Conservation (phyloP, 2,888 invertebrate species). For the Corbicula japonica region DNA sequence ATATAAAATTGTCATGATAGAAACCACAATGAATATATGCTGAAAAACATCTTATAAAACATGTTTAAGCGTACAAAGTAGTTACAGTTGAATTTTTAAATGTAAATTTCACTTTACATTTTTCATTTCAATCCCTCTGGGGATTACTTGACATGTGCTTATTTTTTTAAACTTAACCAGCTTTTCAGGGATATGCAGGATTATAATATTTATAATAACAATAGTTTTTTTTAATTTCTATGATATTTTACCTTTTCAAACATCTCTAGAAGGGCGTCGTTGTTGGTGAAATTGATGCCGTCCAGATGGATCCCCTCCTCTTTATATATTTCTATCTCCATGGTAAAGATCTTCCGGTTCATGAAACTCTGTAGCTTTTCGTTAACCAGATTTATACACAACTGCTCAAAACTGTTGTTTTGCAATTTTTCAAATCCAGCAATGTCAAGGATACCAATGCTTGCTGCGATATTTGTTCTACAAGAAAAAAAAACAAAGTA, state of each 20-base stretch:
- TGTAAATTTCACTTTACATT: no score
- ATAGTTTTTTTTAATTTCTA: not conserved
- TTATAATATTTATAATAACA: not conserved
- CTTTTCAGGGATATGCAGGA: not conserved
- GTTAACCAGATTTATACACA: conserved; percentile 83
- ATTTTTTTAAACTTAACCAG: not conserved
- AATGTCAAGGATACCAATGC: conserved; percentile 83
- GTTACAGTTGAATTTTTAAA: no score
- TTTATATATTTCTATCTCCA: conserved; percentile 71
- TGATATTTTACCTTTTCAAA: conserved; percentile 68
- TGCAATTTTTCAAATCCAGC: conserved; percentile 84
- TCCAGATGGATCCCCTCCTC: conserved; percentile 68
- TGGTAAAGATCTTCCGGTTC: conserved; percentile 73
- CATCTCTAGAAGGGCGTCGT: conserved; percentile 76
- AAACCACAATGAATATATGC: no score
- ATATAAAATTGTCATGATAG: no score
- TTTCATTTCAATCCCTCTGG: not conserved
- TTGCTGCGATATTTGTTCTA: conserved; percentile 23
- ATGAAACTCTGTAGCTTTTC: conserved; percentile 80
- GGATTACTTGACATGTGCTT: not conserved
- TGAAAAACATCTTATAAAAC: no score
- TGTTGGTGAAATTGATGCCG: conserved; percentile 74
- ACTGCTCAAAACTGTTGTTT: conserved; percentile 82
- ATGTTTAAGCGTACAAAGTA: no score
- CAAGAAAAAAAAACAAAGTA: no score